phyloP scores from a whole-genome alignment of 2,888 invertebrate species.

The Apodemia hepburni region DNA sequence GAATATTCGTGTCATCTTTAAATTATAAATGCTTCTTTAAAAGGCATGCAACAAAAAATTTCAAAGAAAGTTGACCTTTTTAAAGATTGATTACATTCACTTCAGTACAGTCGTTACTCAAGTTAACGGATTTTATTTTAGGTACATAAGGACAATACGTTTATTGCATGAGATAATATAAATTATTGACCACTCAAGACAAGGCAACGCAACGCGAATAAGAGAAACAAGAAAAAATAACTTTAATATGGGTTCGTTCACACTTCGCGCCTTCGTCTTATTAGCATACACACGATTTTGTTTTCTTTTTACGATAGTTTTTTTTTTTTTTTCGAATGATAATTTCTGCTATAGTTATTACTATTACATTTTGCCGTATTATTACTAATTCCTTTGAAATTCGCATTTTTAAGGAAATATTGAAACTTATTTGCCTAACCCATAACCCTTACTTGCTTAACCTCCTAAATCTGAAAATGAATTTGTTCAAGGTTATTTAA shows the following conservation, averaged over 20 bases:
- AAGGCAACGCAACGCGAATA: conserved; percentile 45
- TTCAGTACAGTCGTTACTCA: not conserved
- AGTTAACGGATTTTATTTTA: conserved; percentile 10
- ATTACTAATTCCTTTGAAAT: not conserved
- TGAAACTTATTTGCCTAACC: too few species aligned
- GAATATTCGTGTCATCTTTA: too few species aligned
- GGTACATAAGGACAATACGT: conserved; percentile 3
- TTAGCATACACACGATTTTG: not conserved
- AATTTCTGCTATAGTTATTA: not conserved
- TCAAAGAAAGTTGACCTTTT: not conserved
- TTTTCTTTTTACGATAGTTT: not conserved
- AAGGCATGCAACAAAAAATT: not conserved
- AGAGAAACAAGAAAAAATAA: conserved; percentile 43
- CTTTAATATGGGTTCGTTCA: conserved; percentile 37
- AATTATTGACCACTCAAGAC: conserved; percentile 61
- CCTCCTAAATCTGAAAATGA: too few species aligned
- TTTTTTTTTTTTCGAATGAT: not conserved
- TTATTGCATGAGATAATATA: conserved; percentile 44
- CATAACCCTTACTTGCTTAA: too few species aligned
- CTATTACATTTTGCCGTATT: not conserved
- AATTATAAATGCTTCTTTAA: too few species aligned
- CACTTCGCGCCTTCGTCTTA: conserved; percentile 42
- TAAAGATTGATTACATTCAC: not conserved
- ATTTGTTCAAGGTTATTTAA: too few species aligned
- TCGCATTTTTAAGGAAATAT: too few species aligned